Evolutionary conservation across 23 tunicate genomes (phyloP).

Genomic region (Trididemnum miniatum): DNA sequence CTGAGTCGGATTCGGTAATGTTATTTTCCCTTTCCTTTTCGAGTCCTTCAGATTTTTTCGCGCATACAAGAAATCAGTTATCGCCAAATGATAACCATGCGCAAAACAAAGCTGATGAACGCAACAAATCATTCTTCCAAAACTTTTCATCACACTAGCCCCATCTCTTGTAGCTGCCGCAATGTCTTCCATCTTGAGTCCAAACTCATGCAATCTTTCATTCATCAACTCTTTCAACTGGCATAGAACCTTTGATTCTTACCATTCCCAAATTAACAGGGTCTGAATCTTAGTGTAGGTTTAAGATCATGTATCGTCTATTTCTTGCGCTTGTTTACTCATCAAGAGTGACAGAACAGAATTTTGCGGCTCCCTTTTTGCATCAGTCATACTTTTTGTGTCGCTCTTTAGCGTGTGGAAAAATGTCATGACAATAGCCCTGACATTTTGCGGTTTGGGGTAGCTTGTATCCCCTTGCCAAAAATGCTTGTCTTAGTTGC

Average conservation of each 20-base stretch:
- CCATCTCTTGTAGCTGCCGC: constrained; percentile 69
- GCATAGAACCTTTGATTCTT: constrained; percentile 45
- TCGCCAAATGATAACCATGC: constrained; percentile 59
- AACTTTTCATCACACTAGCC: constrained; percentile 64
- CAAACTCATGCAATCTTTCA: constrained; percentile 32
- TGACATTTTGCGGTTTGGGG: constrained; percentile 45
- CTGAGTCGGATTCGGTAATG: constrained; percentile 42
- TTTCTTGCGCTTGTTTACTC: constrained; percentile 38
- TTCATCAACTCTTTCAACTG: constrained; percentile 48
- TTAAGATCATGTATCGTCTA: constrained; percentile 46
- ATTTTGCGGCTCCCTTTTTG: constrained; percentile 28
- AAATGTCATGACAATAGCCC: constrained; percentile 51
- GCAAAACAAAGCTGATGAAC: constrained; percentile 51
- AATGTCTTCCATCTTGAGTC: constrained; percentile 47
- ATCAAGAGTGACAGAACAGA: constrained; percentile 50
- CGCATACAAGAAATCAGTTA: constrained; percentile 49
- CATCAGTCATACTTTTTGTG: constrained; percentile 31
- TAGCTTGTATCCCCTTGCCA: constrained; percentile 57
- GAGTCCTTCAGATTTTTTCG: constrained; percentile 33
- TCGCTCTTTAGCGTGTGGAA: constrained; percentile 48
- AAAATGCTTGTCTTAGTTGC: constrained; percentile 60
- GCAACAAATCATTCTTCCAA: constrained; percentile 51
- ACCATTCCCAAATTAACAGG: constrained; percentile 34
- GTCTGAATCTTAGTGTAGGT: constrained; percentile 53
- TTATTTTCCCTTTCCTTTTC: constrained; percentile 34